Conservation (phyloP, 2,797 vertebrate genomes). For the Notamacropus eugenii region DNA sequence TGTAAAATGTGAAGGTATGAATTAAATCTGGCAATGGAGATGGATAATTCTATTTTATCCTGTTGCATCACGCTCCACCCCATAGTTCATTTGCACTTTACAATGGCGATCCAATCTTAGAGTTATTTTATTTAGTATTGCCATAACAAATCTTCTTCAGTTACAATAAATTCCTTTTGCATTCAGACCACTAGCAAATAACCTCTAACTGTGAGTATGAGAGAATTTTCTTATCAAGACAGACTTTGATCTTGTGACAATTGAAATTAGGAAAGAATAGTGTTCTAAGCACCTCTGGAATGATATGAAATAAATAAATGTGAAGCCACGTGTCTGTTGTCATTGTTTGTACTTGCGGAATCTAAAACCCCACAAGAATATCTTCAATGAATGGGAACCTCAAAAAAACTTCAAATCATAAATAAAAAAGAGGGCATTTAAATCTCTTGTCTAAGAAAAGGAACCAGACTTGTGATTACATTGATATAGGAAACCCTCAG, state of each 20-base stretch:
- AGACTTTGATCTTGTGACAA: not conserved
- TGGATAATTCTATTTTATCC: not conserved
- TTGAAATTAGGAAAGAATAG: not conserved
- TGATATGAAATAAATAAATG: not conserved
- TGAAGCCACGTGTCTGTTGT: not conserved
- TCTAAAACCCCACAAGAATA: slow-evolving; percentile 14
- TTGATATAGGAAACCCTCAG: too few relatives aligned
- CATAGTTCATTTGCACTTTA: slow-evolving; percentile 51
- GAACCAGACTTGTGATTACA: not conserved
- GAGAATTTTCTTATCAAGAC: slow-evolving; percentile 19
- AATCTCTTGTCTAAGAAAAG: not conserved
- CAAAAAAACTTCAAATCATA: not conserved
- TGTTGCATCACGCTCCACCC: slow-evolving; percentile 30
- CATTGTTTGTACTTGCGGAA: not conserved
- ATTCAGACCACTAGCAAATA: slow-evolving; percentile 25
- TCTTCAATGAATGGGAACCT: slow-evolving; percentile 12
- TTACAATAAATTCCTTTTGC: slow-evolving; percentile 25
- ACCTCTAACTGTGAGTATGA: not conserved
- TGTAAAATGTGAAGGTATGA: slow-evolving; percentile 34
- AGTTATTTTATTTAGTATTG: not conserved
- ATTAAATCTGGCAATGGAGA: slow-evolving; percentile 25
- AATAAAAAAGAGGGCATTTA: slow-evolving; percentile 16
- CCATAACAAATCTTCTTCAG: not conserved
- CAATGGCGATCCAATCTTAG: slow-evolving; percentile 12
- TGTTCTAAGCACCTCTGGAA: not conserved